phyloP scores from a whole-genome alignment of 2,888 invertebrate species.

The Zele albiditarsus region DNA sequence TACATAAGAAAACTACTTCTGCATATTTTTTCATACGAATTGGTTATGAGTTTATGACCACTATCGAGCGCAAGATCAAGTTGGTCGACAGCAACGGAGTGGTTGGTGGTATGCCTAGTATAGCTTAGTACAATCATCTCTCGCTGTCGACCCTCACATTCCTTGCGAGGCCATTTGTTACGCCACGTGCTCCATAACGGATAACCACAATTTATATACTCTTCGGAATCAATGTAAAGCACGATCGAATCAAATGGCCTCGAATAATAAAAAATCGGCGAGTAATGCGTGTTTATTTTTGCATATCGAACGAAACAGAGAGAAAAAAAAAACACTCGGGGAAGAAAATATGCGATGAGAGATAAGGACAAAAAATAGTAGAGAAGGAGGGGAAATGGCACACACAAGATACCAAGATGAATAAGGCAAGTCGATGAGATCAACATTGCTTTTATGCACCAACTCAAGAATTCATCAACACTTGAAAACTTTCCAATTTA shows the following conservation, averaged over 20 bases:
- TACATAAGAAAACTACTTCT: not conserved
- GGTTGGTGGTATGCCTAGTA: slow-evolving; percentile 12
- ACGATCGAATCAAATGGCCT: slow-evolving; percentile 10
- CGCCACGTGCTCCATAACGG: slow-evolving; percentile 41
- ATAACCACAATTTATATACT: slow-evolving; percentile 32
- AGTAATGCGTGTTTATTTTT: slow-evolving; percentile 19
- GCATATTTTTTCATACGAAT: not conserved
- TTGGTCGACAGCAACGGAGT: slow-evolving; percentile 6
- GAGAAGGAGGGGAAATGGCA: too few species aligned
- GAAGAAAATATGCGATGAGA: not conserved
- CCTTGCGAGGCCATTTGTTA: slow-evolving; percentile 43
- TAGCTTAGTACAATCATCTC: slow-evolving; percentile 12
- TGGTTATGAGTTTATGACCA: not conserved
- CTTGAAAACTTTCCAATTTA: slow-evolving; percentile 5
- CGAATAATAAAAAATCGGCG: not conserved
- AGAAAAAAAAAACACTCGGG: slow-evolving; percentile 9
- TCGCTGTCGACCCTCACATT: slow-evolving; percentile 42
- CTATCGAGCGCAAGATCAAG: not conserved
- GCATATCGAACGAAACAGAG: not conserved
- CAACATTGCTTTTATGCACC: not conserved
- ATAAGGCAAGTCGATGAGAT: too few species aligned
- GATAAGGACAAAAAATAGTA: not conserved
- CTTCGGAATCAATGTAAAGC: slow-evolving; percentile 27
- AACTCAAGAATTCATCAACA: not conserved
- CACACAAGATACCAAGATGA: too few species aligned